Conservation (phyloP, 2,888 invertebrate genomes). For the Exephanes ischioxanthus region DNA sequence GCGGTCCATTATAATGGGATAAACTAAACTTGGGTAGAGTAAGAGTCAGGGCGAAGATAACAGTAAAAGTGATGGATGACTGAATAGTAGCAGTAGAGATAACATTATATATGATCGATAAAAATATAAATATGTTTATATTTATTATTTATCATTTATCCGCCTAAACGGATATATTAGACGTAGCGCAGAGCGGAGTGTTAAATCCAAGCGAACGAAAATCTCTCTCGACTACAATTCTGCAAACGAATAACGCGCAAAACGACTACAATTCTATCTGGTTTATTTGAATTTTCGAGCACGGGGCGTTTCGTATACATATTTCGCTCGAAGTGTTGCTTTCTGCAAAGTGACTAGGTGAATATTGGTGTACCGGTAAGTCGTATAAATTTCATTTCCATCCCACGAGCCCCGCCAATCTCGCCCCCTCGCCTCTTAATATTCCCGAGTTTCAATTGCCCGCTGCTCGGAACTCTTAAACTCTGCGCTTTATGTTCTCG, state of each 20-base stretch:
- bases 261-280: neutral
- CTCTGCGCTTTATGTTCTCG: neutral
- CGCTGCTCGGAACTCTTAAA: neutral
- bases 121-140: too few species aligned
- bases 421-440: neutral
- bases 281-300: neutral
- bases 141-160: too few species aligned
- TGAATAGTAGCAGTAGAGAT: too few species aligned
- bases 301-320: neutral
- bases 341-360: neutral
- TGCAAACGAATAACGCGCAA: neutral
- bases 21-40: too few species aligned
- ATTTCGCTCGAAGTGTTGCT: neutral
- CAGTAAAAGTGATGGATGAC: too few species aligned
- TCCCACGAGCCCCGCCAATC: neutral
- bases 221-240: too few species aligned
- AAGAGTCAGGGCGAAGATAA: too few species aligned
- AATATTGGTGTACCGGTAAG: constrained; percentile 1
- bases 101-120: too few species aligned
- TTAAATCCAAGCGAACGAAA: too few species aligned
- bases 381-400: constrained; percentile 3
- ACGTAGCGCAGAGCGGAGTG: too few species aligned
- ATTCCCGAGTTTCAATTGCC: constrained; percentile 8
- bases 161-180: too few species aligned
- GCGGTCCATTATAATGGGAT: too few species aligned